Evolutionary conservation across 1,140 invertebrate species (phyloP), one percentile per base, ranked within the genome.

Genomic region (Heliothis subflexa): DNA sequence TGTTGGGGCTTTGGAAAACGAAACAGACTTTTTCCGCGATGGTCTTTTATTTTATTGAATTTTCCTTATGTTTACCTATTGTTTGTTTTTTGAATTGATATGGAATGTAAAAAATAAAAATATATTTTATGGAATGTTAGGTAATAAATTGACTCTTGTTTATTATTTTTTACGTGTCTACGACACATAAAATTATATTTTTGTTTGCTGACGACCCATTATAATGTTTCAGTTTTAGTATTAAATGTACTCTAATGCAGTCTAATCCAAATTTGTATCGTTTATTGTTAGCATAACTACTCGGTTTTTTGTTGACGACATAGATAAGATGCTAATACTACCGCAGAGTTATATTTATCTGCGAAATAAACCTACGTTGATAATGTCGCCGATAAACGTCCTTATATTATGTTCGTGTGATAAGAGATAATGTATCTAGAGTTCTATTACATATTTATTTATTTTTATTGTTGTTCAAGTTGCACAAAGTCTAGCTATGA

Each of bases 381-480:
- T 64, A 64, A 45, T 18, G 40, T 18, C 40, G 61, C n/a, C 40
- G 40, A 64, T 47, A 64, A 57, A 64, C 61, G 40, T 47, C 61
- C 12, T 64, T 45, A 47, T 55, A 55, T 18, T 64, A 64, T 64
- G 61, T 64, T 64, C 61, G 45, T 64, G 61, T 64, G 61, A 64
- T 64, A 64, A 64, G 61, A 64, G 40, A 64, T 47, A 28, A 45
- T 40, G 61, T 62, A 64, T 64, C 28, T 64, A 45, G n/a, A 64
- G 11, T 64, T 45, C 61, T 64, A 64, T 64, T 64, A 64, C 61
- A 16, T 64, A 45, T 64, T 64, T 45, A 40, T 47, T 47, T 18
- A 28, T 28, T 61, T 61, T 47, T 45, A 64, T 45, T 64, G 33
- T 64, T 62, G 40, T 62, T 62, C 59, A 45, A 33, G 33, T 64